Conservation (phyloP, 2,888 invertebrate genomes). For the Tubulanus polymorphus region DNA sequence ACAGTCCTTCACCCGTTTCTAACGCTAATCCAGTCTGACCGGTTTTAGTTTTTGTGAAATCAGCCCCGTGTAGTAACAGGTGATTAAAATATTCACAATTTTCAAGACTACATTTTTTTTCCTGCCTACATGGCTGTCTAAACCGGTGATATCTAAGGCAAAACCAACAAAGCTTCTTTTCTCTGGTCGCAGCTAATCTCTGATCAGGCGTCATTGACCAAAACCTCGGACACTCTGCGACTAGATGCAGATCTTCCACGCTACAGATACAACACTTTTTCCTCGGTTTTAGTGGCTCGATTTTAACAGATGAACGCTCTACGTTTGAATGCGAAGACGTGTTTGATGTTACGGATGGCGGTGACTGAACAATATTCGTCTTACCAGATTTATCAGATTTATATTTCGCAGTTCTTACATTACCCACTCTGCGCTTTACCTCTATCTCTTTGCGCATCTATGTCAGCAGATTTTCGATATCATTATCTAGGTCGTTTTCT, state of each 20-base stretch:
- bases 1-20: not conserved
- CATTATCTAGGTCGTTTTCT: not conserved
- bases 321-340: too few species aligned
- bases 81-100: not conserved
- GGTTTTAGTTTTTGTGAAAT: not conserved
- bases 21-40: not conserved
- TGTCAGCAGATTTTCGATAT: not conserved
- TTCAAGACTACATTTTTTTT: not conserved
- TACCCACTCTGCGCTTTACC: not conserved
- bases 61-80: not conserved
- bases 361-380: too few species aligned
- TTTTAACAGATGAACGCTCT: too few species aligned
- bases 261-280: not conserved
- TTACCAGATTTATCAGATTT: too few species aligned
- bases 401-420: not conserved
- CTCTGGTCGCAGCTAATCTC: not conserved
- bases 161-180: not conserved
- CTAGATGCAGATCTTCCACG: not conserved
- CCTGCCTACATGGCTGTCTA: not conserved
- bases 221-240: not conserved
- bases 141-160: not conserved
- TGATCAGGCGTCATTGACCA: not conserved
- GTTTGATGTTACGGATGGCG: too few species aligned
- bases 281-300: too few species aligned
- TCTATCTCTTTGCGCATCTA: not conserved